A percentile compares a stretch with the other conserved stretches of the same genome.
Conservation (phyloP, 2,113 vertebrate genomes). For the Trogon melanurus region DNA sequence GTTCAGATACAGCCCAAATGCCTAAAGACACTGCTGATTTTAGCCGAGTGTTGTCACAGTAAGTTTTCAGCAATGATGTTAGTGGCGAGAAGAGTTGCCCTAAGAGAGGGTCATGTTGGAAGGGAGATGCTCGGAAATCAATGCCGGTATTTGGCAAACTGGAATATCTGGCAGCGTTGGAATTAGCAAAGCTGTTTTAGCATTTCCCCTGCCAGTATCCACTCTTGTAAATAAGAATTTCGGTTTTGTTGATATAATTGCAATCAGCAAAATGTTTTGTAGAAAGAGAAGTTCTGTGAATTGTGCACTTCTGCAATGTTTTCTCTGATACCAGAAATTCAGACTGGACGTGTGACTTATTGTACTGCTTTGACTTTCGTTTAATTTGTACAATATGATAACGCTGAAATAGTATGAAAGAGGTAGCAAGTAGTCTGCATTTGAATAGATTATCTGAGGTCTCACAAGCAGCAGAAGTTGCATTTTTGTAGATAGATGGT, state of each 20-base stretch:
- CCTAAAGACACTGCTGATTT: background rate
- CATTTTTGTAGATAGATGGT: background rate
- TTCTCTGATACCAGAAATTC: background rate
- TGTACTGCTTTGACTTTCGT: background rate
- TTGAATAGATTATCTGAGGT: background rate
- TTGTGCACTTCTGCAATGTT: background rate
- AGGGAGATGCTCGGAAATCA: background rate
- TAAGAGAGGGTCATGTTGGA: background rate
- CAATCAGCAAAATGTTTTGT: background rate
- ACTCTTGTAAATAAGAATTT: constrained; percentile 17
- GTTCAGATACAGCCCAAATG: background rate
- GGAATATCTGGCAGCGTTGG: background rate
- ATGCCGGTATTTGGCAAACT: background rate
- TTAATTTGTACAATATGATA: background rate
- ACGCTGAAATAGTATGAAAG: background rate
- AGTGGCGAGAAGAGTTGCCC: background rate
- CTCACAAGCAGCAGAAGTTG: background rate
- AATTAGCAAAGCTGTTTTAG: constrained; percentile 33
- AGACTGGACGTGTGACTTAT: background rate
- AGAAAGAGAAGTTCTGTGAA: background rate
- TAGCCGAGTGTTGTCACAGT: background rate
- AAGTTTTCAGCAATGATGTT: background rate
- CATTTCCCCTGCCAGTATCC: constrained; percentile 5
- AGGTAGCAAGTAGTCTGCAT: background rate
- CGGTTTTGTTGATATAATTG: background rate